Conservation (phyloP, 2,113 vertebrate species). For the Anoura caudifer region DNA sequence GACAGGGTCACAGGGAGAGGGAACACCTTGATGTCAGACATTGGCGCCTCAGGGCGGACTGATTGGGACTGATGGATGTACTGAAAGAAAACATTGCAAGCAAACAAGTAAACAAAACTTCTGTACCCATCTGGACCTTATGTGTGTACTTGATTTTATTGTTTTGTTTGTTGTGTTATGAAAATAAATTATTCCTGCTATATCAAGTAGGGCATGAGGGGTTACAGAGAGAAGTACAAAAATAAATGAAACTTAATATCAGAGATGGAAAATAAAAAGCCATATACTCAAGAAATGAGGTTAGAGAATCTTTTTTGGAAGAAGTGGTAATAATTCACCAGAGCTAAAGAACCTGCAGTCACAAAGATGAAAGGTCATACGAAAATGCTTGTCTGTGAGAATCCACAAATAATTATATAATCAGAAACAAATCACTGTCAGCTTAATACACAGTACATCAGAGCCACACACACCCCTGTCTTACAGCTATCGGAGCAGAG, state of each 20-base stretch:
- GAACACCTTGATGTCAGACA: not conserved
- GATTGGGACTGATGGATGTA: accelerated
- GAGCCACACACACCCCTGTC: not conserved
- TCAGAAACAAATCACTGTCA: not conserved
- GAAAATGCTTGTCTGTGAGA: not conserved
- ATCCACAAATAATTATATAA: not conserved
- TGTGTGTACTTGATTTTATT: not conserved
- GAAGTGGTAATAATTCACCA: not conserved
- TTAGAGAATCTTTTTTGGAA: not conserved
- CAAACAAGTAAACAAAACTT: not conserved
- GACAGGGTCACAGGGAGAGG: not conserved
- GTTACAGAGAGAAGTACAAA: not conserved
- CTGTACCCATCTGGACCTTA: not conserved
- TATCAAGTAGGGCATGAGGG: not conserved
- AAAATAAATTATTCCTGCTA: not conserved
- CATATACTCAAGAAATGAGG: not conserved
- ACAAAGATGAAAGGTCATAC: not conserved
- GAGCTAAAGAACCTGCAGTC: not conserved
- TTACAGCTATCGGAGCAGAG: not conserved
- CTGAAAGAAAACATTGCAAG: not conserved
- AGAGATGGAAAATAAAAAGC: not conserved
- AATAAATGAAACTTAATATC: not conserved
- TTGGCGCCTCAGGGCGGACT: no score
- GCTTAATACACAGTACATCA: not conserved
- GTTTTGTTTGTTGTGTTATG: not conserved